Percentiles rank a stretch among this genome's conserved stretches.
These are phyloP conservation scores for Smutsia temminckii DNA, from an alignment of 2,797 vertebrate genomes.

Conservation along the genomic window DNA sequence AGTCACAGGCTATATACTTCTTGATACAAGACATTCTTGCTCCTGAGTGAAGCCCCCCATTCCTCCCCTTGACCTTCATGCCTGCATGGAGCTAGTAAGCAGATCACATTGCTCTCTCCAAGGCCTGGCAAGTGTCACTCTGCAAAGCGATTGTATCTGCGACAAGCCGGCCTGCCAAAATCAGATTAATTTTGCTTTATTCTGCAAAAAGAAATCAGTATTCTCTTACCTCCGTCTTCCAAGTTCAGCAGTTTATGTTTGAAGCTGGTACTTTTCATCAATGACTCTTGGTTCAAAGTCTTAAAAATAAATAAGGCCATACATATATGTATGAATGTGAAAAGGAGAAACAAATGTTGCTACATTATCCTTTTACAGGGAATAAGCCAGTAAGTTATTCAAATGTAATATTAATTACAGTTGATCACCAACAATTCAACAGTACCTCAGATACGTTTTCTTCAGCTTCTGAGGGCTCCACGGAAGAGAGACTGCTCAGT, in stretches of 20 bases:
- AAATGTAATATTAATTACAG: accelerated
- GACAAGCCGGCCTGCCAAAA: not conserved
- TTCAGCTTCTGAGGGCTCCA: not conserved
- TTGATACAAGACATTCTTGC: not conserved
- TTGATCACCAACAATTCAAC: not conserved
- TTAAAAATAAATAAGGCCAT: slow-evolving; percentile 20
- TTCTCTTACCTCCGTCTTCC: slow-evolving; percentile 60
- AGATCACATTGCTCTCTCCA: not conserved
- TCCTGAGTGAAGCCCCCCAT: not conserved
- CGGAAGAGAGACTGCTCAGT: accelerated
- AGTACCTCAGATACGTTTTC: slow-evolving; percentile 68
- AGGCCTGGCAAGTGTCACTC: not conserved
- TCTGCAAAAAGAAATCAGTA: not conserved
- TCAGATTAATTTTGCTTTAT: not conserved
- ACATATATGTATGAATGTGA: not conserved
- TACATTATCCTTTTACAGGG: not conserved
- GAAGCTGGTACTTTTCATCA: slow-evolving; percentile 26
- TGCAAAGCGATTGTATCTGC: not conserved
- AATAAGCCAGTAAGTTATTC: not conserved
- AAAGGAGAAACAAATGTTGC: not conserved
- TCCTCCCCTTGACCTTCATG: not conserved
- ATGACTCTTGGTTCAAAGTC: not conserved
- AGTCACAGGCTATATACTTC: not conserved
- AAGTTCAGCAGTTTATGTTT: slow-evolving; percentile 55
- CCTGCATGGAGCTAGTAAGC: not conserved